Evolutionary conservation across 2,113 vertebrate species (phyloP), one percentile per base, ranked within the genome.

Genomic region (Equus quagga): DNA sequence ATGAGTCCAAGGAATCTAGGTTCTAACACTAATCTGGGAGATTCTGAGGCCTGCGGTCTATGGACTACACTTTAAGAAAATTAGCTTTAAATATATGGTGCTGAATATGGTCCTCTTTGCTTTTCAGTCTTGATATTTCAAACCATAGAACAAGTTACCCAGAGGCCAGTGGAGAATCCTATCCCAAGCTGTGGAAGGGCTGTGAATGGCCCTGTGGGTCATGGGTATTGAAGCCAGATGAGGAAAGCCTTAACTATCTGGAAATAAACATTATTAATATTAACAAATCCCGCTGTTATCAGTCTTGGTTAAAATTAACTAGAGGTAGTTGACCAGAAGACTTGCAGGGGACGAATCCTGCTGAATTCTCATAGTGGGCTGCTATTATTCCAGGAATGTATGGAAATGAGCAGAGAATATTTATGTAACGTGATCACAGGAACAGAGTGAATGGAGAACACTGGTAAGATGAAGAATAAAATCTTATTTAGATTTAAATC

Each of bases 61-160:
- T n/a, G 21, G 67, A 72, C 31, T 56, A 67, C 5, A 89, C 14
- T 94, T 91, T 62, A 33, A 76, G 24, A 78, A 96, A 67, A 69
- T 51, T 84, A 69, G 28, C 73, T 87, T 60, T 72, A 94, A 81
- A 92, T 56, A 9, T 23, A n/a, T 21, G n/a, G 21, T 78, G 4
- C 17, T 64, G 6, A 60, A 58, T 54, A 75, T 31, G 15, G 69
- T 31, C 2, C 3, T 51, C 24, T 79, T 89, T 87, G 3, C n/a
- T 89, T 75, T 96, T 58, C 33, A 72, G 6, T 64, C 4, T 82
- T 85, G n/a, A 17, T 65, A 64, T 97, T 95, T 89, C 28, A 96
- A 93, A 24, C 31, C 31, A 13, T 36, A 9, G 18, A 49, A 70
- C 3, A 84, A 84, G 33, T 75, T 28, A 89, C 6, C 28, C 51